A percentile compares a stretch with the other conserved stretches of the same genome.
Conservation (phyloP, 2,113 vertebrate genomes). For the Pseudopodoces humilis region DNA sequence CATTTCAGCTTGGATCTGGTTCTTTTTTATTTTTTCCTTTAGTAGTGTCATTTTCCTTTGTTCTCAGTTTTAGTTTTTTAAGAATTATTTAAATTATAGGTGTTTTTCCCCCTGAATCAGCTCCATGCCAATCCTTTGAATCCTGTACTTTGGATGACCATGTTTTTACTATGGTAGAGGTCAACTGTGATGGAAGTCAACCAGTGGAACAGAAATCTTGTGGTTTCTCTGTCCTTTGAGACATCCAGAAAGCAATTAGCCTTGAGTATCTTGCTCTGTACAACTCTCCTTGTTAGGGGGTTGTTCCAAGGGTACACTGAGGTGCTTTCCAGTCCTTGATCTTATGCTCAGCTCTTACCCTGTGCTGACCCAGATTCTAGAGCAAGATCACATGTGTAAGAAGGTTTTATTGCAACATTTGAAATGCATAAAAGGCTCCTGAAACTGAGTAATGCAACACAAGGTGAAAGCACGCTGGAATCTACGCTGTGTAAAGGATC, state of each 20-base stretch:
- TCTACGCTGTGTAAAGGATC: background rate
- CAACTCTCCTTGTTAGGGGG: background rate
- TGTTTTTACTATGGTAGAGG: background rate
- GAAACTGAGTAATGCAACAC: background rate
- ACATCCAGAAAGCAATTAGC: background rate
- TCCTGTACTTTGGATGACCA: too few relatives aligned
- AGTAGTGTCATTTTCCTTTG: background rate
- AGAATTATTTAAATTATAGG: background rate
- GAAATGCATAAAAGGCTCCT: background rate
- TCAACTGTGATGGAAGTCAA: background rate
- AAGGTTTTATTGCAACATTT: background rate
- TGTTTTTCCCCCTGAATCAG: background rate
- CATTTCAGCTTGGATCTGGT: background rate
- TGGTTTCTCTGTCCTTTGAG: background rate
- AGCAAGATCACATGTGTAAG: background rate
- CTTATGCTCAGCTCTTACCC: background rate
- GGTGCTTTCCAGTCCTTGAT: background rate
- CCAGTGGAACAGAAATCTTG: background rate
- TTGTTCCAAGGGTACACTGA: background rate
- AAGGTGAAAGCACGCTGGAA: background rate
- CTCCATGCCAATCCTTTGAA: background rate
- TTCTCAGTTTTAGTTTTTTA: background rate
- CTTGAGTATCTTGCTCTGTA: background rate
- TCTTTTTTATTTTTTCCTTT: background rate
- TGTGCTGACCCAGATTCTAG: background rate